Evolutionary conservation across 2,113 vertebrate species (phyloP).

Genomic region (Orycteropus afer): DNA sequence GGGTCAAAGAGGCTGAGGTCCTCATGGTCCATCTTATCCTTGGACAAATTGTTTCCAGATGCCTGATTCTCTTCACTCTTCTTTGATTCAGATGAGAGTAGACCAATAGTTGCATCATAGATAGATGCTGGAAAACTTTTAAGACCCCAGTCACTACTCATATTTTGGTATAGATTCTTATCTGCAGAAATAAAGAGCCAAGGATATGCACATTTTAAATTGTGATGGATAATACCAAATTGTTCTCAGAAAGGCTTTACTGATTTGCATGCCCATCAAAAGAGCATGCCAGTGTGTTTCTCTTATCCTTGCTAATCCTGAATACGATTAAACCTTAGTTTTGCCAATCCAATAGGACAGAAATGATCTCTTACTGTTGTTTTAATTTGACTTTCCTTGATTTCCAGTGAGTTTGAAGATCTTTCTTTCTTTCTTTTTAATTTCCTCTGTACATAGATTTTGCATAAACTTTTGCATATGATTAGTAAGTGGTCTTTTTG

Average conservation of each 20-base stretch:
- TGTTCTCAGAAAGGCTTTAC: background rate
- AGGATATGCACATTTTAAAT: background rate
- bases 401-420: background rate
- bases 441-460: background rate
- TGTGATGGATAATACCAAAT: background rate
- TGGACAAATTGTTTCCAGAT: no score
- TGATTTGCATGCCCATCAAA: background rate
- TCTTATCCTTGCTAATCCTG: background rate
- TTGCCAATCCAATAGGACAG: background rate
- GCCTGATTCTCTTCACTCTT: no score
- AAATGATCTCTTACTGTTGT: background rate
- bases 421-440: background rate
- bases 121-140: no score
- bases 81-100: no score
- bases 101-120: no score
- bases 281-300: background rate
- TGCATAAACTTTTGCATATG: background rate
- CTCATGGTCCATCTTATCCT: no score
- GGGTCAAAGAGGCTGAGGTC: no score
- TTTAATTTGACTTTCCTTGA: conserved; percentile 43
- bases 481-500: background rate
- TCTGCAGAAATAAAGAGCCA: background rate
- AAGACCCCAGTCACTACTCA: no score
- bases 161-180: background rate
- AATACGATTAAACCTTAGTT: background rate